Evolutionary conservation across 2,888 invertebrate species (phyloP).

Genomic region (Leptarthrus brevirostris): DNA sequence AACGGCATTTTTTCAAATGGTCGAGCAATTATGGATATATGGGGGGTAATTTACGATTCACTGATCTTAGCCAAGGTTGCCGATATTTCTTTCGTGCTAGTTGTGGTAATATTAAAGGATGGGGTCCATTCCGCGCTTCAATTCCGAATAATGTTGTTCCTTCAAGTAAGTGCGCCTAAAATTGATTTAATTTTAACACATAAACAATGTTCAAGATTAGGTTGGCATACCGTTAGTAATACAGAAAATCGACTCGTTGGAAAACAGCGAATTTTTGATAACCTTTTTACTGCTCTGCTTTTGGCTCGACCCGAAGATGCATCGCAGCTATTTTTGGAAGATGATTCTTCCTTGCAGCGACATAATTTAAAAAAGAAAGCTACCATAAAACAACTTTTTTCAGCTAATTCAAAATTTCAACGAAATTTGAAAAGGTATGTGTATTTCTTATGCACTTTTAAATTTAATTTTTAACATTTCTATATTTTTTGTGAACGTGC

Average conservation of each 20-base stretch:
- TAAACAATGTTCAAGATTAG: conserved; percentile 66
- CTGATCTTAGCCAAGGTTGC: conserved; percentile 85
- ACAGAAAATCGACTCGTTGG: conserved; percentile 76
- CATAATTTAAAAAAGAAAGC: conserved; percentile 86
- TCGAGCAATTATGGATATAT: conserved; percentile 66
- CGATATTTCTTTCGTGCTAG: conserved; percentile 90
- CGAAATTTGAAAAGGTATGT: conserved; percentile 85
- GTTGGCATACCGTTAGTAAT: conserved; percentile 87
- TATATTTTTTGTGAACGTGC: neutral
- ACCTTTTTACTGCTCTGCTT: conserved; percentile 78
- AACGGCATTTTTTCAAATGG: conserved; percentile 78
- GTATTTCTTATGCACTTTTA: neutral
- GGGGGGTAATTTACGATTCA: conserved; percentile 69
- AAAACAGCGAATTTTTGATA: conserved; percentile 78
- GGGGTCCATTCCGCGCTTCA: conserved; percentile 80
- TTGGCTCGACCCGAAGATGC: conserved; percentile 71
- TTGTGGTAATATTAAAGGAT: conserved; percentile 94
- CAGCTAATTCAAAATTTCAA: conserved; percentile 96
- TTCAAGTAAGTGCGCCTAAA: conserved; percentile 76
- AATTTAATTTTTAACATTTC: conserved; percentile 3
- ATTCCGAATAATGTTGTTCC: conserved; percentile 88
- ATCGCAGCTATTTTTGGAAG: conserved; percentile 75
- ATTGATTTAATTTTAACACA: neutral
- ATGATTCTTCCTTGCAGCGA: conserved; percentile 73
- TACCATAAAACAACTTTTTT: conserved; percentile 93